A percentile compares a stretch with the other conserved stretches of the same genome.
phyloP scores from a whole-genome alignment of 2,888 invertebrate genomes.

The Andrena fulva region DNA sequence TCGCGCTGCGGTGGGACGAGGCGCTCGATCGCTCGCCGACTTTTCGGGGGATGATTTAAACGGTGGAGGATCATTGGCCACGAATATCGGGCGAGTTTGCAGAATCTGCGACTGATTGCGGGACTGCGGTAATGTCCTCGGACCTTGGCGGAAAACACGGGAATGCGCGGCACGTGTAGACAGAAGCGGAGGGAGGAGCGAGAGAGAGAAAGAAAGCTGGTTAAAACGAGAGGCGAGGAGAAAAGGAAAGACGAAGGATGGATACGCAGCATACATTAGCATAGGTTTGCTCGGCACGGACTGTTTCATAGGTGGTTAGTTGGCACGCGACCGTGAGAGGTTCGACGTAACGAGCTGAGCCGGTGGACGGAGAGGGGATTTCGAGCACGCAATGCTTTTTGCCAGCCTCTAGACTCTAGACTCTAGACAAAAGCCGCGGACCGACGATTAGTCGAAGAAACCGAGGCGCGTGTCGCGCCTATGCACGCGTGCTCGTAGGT shows the following conservation, averaged over 20 bases:
- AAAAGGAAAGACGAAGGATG: constrained; percentile 44
- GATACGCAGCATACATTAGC: constrained; percentile 76
- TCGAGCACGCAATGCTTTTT: constrained; percentile 74
- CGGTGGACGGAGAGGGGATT: constrained; percentile 49
- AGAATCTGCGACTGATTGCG: neutral
- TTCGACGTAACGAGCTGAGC: constrained; percentile 55
- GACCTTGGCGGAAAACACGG: constrained; percentile 36
- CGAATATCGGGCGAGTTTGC: neutral
- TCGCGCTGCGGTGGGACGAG: too few species aligned
- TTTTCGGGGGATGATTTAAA: neutral
- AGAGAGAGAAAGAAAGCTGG: constrained; percentile 10
- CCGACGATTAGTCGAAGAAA: constrained; percentile 34
- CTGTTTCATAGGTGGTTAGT: constrained; percentile 77
- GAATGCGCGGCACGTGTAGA: constrained; percentile 65
- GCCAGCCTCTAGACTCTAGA: constrained; percentile 36
- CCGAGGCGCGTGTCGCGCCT: constrained; percentile 35
- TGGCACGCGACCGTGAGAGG: constrained; percentile 76
- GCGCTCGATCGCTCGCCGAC: neutral
- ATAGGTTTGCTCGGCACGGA: constrained; percentile 76
- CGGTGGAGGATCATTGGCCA: neutral
- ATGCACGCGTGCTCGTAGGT: neutral
- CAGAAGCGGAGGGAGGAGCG: neutral
- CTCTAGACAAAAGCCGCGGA: constrained; percentile 63
- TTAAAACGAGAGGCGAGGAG: constrained; percentile 27
- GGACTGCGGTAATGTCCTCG: neutral